Base-by-base conservation (phyloP, 2,113 vertebrate species). In the Aix galericulata region DNA sequence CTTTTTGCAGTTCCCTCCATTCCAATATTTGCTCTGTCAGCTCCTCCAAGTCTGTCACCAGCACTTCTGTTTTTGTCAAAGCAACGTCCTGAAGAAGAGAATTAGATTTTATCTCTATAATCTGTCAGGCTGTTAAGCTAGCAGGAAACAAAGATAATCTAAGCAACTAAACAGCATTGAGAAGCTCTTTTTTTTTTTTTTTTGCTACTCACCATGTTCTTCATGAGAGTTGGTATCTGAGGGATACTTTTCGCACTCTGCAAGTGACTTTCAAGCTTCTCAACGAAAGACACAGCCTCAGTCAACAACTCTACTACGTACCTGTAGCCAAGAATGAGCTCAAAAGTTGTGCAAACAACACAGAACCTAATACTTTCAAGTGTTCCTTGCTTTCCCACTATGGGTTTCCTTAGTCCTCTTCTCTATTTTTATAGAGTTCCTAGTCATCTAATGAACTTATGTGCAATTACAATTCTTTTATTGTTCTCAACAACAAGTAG, bases 281-380 rank as follows among this genome's bases (percentile, higher is more conserved):
- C 98, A 52, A 99, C 98, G 88, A 99, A 98, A 95, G 97, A 97
- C 87, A 98, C 94, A 89, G 98, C 97, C 95, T 98, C 94, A 17
- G 93, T 40, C 77, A 99, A 79, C 17, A 99, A 95, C 56, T 99
- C 96, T 87, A 98, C 98, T 82, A 98, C 91, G 29, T 88, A 97
- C 81, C 99, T 99, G 91, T 48, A 95, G 92, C 26, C 74, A 85
- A 91, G 72, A 68, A 93, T 29, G 25, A 86, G 31, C 34, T 94
- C 58, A 82, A 13, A 78, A 38, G 22, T 1, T 68, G 56, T 77
- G 56, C 40, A 91, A 88, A 85, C 31, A 63, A 63, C 4, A n/a
- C 17, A 85, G 8, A 29, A 75, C 60, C 64, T 77, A 59, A 50
- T 50, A 75, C 12, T 58, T 58, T 2, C 3, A 67, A 84, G 44